A percentile compares a stretch with the other conserved stretches of the same genome.
Evolutionary conservation across 37 sponge, comb jelly and placozoan genomes (phyloP).

Genomic region (Geodia barretti): DNA sequence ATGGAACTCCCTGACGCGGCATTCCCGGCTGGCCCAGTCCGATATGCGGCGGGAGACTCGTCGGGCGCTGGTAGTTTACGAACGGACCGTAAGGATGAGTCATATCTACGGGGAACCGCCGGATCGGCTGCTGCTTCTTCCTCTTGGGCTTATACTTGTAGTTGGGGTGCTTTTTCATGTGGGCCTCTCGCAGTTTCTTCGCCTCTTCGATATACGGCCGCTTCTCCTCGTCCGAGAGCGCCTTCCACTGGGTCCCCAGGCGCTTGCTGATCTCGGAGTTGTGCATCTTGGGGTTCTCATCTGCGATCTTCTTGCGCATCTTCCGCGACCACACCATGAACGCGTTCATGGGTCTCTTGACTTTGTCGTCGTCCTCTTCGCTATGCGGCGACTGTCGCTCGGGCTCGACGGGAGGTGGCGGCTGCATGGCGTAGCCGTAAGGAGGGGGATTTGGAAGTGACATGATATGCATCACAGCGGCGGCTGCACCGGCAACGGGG

Average conservation of each 20-base stretch:
- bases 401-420: constrained; percentile 17
- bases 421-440: constrained; percentile 19
- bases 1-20: neutral
- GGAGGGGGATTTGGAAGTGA: constrained; percentile 46
- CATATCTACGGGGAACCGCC: constrained; percentile 47
- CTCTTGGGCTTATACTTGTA: constrained; percentile 99
- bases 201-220: constrained; percentile 96
- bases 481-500: neutral
- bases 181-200: constrained; percentile 86
- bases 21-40: constrained; percentile 4
- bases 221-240: constrained; percentile 90
- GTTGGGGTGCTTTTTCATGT: constrained; percentile 98
- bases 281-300: constrained; percentile 99
- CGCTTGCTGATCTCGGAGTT: constrained; percentile 98
- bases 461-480: constrained; percentile 48
- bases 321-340: constrained; percentile 99
- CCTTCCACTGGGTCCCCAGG: constrained; percentile 97
- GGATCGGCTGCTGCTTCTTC: constrained; percentile 77
- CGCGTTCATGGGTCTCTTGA: constrained; percentile 99
- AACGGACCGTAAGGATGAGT: constrained; percentile 9
- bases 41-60: constrained; percentile 1
- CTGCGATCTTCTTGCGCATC: constrained; percentile 95
- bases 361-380: constrained; percentile 89
- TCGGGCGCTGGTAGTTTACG: constrained; percentile 35
- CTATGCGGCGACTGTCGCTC: constrained; percentile 50